Percentiles rank a stretch among this genome's conserved stretches.
Evolutionary conservation across 2,113 vertebrate genomes (phyloP).

Genomic region (Serilophus lunatus): DNA sequence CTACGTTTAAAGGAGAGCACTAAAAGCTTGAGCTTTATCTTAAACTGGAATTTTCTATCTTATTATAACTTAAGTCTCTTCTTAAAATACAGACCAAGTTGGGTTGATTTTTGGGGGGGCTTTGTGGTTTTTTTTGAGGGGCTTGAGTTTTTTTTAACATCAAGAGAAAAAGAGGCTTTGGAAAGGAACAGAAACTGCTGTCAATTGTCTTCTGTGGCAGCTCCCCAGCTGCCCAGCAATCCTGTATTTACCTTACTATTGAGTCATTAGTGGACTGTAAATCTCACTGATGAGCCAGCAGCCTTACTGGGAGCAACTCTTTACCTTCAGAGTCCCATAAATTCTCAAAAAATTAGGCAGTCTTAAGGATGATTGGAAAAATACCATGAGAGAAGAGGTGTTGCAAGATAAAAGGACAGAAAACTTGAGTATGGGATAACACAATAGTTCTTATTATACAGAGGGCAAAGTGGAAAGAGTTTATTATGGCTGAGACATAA

Average conservation of each 20-base stretch:
- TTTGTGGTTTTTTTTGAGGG: background rate
- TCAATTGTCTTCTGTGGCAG: background rate
- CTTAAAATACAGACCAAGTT: background rate
- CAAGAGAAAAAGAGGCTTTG: background rate
- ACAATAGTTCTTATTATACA: background rate
- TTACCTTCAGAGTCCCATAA: background rate
- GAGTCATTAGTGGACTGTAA: slow-evolving; percentile 4
- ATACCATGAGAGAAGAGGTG: background rate
- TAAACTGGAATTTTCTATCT: background rate
- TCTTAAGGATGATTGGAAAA: background rate
- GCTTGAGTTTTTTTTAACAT: background rate
- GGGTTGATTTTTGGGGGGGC: background rate
- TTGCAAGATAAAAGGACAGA: background rate
- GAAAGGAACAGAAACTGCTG: background rate
- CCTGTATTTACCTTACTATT: background rate
- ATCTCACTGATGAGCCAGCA: slow-evolving; percentile 21
- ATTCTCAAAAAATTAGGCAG: background rate
- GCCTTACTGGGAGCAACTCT: background rate
- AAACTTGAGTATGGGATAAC: background rate
- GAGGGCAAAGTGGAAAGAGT: background rate
- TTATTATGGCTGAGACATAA: background rate
- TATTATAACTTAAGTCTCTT: background rate
- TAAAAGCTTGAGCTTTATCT: background rate
- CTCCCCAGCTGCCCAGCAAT: background rate
- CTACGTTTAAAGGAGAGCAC: fast-evolving